These are phyloP conservation scores for Xyrauchen texanus DNA, from an alignment of 2,113 vertebrate genomes.

Conservation along the genomic window DNA sequence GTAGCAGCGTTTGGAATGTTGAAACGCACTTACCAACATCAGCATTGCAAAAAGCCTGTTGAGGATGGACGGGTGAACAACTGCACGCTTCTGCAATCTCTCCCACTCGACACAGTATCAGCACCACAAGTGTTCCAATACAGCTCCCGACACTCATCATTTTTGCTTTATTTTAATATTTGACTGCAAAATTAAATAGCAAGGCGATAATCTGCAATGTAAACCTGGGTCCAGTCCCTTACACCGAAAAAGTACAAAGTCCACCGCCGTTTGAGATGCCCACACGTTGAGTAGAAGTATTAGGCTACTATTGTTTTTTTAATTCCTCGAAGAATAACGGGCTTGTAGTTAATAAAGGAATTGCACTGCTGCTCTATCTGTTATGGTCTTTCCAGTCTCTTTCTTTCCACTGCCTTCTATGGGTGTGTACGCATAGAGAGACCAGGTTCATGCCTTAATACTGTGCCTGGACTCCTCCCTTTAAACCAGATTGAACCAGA, in stretches of 20 bases:
- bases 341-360: not conserved
- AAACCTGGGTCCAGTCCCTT: conserved; percentile 7
- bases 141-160: conserved; percentile 76
- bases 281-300: not conserved
- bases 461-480: conserved; percentile 63
- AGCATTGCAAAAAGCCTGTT: conserved; percentile 96
- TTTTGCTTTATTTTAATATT: conserved; percentile 39
- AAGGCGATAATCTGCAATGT: conserved; percentile 20
- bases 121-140: conserved; percentile 80
- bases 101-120: conserved; percentile 77
- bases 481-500: conserved; percentile 35
- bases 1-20: conserved; percentile 9
- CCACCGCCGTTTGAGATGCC: conserved; percentile 22
- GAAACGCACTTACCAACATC: conserved; percentile 84
- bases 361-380: conserved; percentile 29
- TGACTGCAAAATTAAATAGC: conserved; percentile 10
- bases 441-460: conserved; percentile 63
- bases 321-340: conserved; percentile 9
- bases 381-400: conserved; percentile 16
- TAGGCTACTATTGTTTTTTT: not conserved
- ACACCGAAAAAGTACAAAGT: conserved; percentile 24
- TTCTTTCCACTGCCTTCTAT: conserved; percentile 62
- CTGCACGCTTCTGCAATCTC: conserved; percentile 87
- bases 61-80: conserved; percentile 92
- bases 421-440: conserved; percentile 55